phyloP scores from a whole-genome alignment of 2,797 vertebrate species.

The Hyperoplus lanceolatus region DNA sequence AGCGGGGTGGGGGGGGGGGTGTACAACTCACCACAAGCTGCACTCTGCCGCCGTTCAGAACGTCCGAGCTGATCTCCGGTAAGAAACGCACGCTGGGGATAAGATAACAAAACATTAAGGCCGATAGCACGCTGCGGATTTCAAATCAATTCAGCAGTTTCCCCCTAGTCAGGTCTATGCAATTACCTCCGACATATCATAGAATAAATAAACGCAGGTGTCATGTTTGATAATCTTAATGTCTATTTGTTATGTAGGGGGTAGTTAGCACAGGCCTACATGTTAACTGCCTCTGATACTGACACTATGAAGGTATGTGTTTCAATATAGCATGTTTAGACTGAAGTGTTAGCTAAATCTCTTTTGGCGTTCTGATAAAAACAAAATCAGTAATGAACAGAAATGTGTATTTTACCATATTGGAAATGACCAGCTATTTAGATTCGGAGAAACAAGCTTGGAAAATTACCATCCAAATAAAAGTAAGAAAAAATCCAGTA shows the following conservation, averaged over 20 bases:
- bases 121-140: not conserved
- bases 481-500: not conserved
- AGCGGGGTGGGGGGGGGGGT: not conserved
- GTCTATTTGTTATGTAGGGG: conserved; percentile 15
- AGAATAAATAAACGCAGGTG: conserved; percentile 45
- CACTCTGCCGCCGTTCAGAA: conserved; percentile 88
- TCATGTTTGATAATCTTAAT: conserved; percentile 30
- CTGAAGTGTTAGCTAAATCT: not conserved
- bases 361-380: not conserved
- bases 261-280: not conserved
- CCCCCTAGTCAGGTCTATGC: conserved; percentile 8
- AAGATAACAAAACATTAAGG: conserved; percentile 17
- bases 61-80: conserved; percentile 88
- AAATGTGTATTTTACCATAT: not conserved
- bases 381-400: not conserved
- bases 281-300: not conserved
- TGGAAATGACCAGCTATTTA: not conserved
- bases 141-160: conserved; percentile 20
- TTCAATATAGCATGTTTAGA: not conserved
- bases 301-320: not conserved
- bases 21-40: conserved; percentile 91
- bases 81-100: conserved; percentile 85
- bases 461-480: not conserved
- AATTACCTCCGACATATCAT: conserved; percentile 11
- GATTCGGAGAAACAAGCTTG: not conserved